A percentile compares a stretch with the other conserved stretches of the same genome.
Conservation (phyloP, 2,113 vertebrate genomes). For the Elanoides forficatus region DNA sequence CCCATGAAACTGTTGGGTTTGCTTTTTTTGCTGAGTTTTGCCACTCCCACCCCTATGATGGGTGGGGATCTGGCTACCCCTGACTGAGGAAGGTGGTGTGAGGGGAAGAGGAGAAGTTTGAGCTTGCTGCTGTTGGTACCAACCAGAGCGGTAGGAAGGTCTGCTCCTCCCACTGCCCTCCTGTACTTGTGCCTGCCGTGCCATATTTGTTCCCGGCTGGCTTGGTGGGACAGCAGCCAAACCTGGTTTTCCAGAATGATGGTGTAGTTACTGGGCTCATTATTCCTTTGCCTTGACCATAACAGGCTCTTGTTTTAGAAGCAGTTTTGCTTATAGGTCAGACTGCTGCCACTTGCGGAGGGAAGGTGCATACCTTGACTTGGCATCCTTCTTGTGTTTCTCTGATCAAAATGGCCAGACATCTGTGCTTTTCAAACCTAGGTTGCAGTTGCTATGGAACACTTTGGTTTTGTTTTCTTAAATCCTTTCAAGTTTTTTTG, state of each 20-base stretch:
- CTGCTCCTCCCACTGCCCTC: neutral
- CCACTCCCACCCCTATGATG: rapidly evolving
- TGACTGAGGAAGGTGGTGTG: neutral
- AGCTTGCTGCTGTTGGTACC: neutral
- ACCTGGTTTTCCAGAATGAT: neutral
- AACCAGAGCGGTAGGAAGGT: neutral
- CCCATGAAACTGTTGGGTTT: neutral
- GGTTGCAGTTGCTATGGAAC: neutral
- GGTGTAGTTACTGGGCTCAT: neutral
- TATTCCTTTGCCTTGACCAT: neutral
- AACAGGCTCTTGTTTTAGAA: neutral
- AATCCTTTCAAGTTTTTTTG: neutral
- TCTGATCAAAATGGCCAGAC: neutral
- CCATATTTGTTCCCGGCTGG: neutral
- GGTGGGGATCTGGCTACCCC: neutral
- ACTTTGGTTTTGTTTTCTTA: slow-evolving; percentile 3
- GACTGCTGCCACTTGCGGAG: neutral
- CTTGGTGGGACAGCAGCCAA: neutral
- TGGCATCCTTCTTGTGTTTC: neutral
- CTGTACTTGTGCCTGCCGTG: neutral
- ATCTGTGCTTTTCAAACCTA: neutral
- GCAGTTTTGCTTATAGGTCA: neutral
- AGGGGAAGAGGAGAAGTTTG: neutral
- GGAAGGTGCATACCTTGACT: neutral
- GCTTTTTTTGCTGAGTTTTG: neutral